Base-by-base conservation (phyloP, 2,113 vertebrate species). In the Mystacornis crossleyi region DNA sequence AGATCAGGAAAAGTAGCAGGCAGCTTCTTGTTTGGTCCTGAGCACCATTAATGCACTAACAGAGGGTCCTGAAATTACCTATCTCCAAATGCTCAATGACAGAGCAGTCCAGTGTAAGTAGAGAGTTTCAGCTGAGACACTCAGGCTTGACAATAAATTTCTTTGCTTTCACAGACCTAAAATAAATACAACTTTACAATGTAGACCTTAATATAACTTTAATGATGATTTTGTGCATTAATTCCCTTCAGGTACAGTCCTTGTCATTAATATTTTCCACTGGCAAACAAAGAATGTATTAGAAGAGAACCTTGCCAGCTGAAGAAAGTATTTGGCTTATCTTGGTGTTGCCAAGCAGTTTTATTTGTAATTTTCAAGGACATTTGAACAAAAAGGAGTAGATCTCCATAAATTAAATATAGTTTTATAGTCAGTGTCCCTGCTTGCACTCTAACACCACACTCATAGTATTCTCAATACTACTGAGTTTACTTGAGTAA, bases 341-440 rank as follows among this genome's bases (percentile, higher is more conserved):
- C 61, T 86, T 72, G 54, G 79, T 86, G 80, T 86, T 97, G 79
- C 54, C 92, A 94, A 93, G 64, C 14, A 95, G 91, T 74, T 96
- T 96, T 88, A 86, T 97, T 97, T 97, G 93, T 90, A 91, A 95
- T 97, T 98, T 97, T 96, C 95, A 97, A 97, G 96, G 96, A 96
- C 77, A 90, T 96, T 97, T 87, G 94, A 96, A 96, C 78, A 34
- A 97, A 98, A 81, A 96, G 77, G 95, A 94, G 62, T 91, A 83
- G 94, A 95, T 92, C 54, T 86, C 74, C 90, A 81, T 75, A 97
- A 93, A 92, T 97, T 96, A 74, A 84, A 94, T 97, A 97, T 97
- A 89, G 69, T 97, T 97, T 97, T 93, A 87, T 91, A 93, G 64
- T 83, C 86, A 94, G 33, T 88, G n/a, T 83, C 58, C 40, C 60